Conservation (phyloP, 2,888 invertebrate genomes). For the Drosophila quinaria region DNA sequence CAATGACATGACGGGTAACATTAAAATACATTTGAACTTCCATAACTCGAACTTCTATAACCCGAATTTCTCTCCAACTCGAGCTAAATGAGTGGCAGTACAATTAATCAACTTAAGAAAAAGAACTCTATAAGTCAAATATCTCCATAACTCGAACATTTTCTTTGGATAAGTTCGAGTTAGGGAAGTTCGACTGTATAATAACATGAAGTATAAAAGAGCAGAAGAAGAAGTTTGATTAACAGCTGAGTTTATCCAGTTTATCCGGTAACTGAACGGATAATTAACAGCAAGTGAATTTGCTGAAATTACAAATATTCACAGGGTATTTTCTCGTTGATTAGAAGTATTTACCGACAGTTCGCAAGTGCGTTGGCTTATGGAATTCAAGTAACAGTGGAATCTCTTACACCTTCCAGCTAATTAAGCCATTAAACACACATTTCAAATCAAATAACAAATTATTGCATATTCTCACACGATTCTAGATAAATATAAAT, state of each 20-base stretch:
- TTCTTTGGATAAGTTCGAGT: too few species aligned
- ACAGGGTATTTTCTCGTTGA: slow-evolving; percentile 1
- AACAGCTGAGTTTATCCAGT: slow-evolving; percentile 11
- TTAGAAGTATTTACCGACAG: background rate
- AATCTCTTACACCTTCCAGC: slow-evolving; percentile 16
- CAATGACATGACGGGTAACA: background rate
- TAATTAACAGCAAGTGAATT: background rate
- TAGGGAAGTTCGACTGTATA: too few species aligned
- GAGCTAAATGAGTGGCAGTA: too few species aligned
- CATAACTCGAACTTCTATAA: too few species aligned
- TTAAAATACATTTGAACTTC: too few species aligned
- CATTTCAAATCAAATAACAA: slow-evolving; percentile 11
- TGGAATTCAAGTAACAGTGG: slow-evolving; percentile 14
- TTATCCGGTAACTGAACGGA: background rate
- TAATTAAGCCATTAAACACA: slow-evolving; percentile 19
- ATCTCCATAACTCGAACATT: too few species aligned
- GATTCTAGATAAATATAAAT: slow-evolving; percentile 7
- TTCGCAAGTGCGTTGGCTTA: background rate
- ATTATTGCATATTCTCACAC: slow-evolving; percentile 1
- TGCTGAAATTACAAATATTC: too few species aligned
- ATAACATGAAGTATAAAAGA: background rate
- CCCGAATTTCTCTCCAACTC: too few species aligned
- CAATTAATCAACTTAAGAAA: too few species aligned
- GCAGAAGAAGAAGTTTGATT: background rate
- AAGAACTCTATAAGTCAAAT: too few species aligned